Evolutionary conservation across 1,140 invertebrate species (phyloP).

Genomic region (Bombus pascuorum): DNA sequence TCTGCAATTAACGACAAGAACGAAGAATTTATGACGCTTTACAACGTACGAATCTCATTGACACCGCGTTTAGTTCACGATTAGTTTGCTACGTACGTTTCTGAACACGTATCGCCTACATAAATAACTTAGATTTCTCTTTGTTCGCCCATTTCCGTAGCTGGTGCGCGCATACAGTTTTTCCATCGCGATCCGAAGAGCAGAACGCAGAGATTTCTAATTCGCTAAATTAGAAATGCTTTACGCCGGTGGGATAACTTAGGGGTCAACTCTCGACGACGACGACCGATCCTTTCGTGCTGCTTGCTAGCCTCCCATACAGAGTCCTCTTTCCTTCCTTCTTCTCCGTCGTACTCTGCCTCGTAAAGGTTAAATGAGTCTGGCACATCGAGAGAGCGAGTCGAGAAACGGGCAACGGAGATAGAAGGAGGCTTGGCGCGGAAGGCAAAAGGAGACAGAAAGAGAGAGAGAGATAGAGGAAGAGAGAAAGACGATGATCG

Average conservation of each 20-base stretch:
- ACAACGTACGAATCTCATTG: background rate
- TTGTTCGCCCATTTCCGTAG: background rate
- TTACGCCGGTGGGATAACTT: conserved; percentile 28
- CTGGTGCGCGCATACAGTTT: background rate
- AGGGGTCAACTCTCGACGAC: conserved; percentile 22
- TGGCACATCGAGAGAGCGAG: conserved; percentile 49
- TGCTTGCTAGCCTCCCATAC: conserved; percentile 25
- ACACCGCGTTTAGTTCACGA: background rate
- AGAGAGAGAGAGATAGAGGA: background rate
- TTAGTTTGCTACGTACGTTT: background rate
- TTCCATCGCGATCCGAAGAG: too few species aligned
- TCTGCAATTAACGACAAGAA: background rate
- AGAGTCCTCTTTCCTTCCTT: conserved; percentile 28
- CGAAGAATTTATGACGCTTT: too few species aligned
- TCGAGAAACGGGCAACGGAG: background rate
- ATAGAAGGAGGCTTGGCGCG: background rate
- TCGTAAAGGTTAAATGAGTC: conserved; percentile 70
- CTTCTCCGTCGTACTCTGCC: conserved; percentile 38
- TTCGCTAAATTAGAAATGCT: conserved; percentile 39
- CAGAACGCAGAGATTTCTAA: conserved; percentile 20
- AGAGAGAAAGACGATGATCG: conserved; percentile 41
- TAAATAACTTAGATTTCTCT: conserved; percentile 1
- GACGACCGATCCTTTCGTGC: conserved; percentile 39
- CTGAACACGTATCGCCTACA: background rate
- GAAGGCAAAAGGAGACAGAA: too few species aligned